phyloP scores from a whole-genome alignment of 2,888 invertebrate species.

The Calameuta filiformis region DNA sequence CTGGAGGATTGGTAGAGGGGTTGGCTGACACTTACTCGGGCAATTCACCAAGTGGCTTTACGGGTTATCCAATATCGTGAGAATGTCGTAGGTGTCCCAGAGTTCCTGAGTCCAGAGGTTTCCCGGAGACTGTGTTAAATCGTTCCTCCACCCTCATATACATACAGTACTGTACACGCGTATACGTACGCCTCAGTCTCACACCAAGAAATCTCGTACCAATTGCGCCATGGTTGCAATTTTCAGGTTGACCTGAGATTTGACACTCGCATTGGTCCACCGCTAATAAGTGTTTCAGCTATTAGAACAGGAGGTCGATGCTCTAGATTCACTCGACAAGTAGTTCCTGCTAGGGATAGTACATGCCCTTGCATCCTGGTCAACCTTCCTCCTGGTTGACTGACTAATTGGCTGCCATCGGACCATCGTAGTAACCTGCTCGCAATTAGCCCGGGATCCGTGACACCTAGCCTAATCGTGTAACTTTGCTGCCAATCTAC shows the following conservation, averaged over 20 bases:
- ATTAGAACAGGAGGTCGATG: neutral
- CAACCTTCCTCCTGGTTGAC: neutral
- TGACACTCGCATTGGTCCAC: neutral
- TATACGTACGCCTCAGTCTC: neutral
- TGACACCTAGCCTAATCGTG: neutral
- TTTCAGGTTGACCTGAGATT: neutral
- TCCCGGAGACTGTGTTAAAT: slow-evolving; percentile 44
- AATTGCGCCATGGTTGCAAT: neutral
- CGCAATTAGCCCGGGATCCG: neutral
- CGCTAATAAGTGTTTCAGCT: neutral
- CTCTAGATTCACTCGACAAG: neutral
- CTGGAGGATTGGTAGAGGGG: neutral
- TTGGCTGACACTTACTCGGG: neutral
- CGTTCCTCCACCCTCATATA: slow-evolving; percentile 18
- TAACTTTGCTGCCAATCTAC: neutral
- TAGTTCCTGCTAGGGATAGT: neutral
- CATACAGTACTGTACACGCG: neutral
- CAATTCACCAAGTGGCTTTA: slow-evolving; percentile 37
- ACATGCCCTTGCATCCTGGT: neutral
- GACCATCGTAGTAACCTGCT: neutral
- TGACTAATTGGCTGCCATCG: neutral
- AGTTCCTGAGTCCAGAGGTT: slow-evolving; percentile 39
- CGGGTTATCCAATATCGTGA: slow-evolving; percentile 46
- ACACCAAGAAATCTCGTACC: neutral
- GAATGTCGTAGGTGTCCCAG: slow-evolving; percentile 30